These are phyloP conservation scores for Heteronetta atricapilla DNA, from an alignment of 2,113 vertebrate genomes.

Conservation along the genomic window DNA sequence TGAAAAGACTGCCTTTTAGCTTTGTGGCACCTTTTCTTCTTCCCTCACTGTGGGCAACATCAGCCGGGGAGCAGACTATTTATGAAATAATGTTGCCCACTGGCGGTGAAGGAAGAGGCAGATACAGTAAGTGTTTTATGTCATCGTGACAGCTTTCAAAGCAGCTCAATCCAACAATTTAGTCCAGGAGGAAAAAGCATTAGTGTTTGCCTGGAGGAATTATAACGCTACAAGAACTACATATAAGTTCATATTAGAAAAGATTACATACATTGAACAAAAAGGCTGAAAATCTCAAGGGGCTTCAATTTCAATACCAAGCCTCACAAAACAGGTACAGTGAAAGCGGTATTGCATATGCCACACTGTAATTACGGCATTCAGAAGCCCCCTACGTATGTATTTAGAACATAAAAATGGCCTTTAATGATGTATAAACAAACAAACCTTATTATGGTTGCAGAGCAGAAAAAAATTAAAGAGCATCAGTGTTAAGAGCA, in stretches of 20 bases:
- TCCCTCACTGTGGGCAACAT: slow-evolving; percentile 29
- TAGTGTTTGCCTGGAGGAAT: slow-evolving; percentile 58
- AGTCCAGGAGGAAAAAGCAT: slow-evolving; percentile 73
- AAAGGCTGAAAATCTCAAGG: slow-evolving; percentile 35
- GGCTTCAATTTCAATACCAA: slow-evolving; percentile 25
- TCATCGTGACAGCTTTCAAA: slow-evolving; percentile 77
- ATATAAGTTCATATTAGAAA: slow-evolving; percentile 48
- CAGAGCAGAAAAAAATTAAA: neutral
- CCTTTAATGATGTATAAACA: neutral
- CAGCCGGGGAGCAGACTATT: slow-evolving; percentile 38
- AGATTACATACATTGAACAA: slow-evolving; percentile 32
- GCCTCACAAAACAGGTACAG: slow-evolving; percentile 18
- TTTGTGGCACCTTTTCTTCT: neutral
- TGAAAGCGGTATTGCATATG: neutral
- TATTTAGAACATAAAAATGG: neutral
- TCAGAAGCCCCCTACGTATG: neutral
- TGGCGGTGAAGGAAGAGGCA: slow-evolving; percentile 68
- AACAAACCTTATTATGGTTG: neutral
- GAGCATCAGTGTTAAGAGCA: neutral
- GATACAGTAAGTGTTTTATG: slow-evolving; percentile 75
- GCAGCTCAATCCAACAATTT: slow-evolving; percentile 69
- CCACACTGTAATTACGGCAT: neutral
- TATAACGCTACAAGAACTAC: slow-evolving; percentile 58
- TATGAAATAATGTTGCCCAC: slow-evolving; percentile 76
- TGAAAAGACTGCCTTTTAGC: slow-evolving; percentile 23